phyloP scores from a whole-genome alignment of 2,797 vertebrate genomes.

The Hippopotamyrus pictus region DNA sequence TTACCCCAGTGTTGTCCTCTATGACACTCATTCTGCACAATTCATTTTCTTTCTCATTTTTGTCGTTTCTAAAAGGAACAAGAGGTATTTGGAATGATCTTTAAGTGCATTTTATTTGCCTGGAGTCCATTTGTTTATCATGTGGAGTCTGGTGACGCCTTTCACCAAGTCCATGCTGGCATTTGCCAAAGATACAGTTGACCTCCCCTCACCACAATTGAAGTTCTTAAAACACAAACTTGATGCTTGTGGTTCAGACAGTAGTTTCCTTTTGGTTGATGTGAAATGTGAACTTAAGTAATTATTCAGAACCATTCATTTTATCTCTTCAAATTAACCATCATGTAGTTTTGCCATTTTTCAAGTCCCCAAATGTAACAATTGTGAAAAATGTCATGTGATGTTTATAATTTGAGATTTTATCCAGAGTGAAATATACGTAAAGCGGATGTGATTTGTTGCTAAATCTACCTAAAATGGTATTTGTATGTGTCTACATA shows the following conservation, averaged over 20 bases:
- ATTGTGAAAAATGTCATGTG: constrained; percentile 2
- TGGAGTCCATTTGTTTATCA: not conserved
- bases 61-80: not conserved
- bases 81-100: not conserved
- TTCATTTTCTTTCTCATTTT: not conserved
- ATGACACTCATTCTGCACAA: not conserved
- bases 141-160: constrained; percentile 3
- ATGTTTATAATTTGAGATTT: not conserved
- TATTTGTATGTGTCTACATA: constrained; percentile 2
- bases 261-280: constrained; percentile 10
- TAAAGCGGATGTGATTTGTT: constrained; percentile 12
- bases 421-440: not conserved
- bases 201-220: not conserved
- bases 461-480: not conserved
- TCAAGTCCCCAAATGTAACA: constrained; percentile 1
- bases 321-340: not conserved
- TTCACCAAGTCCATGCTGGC: constrained; percentile 2
- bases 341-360: not conserved
- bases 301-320: constrained; percentile 6
- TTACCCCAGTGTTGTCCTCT: not conserved
- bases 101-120: constrained; percentile 11
- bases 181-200: constrained; percentile 18
- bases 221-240: not conserved
- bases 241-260: not conserved
- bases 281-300: constrained; percentile 15